Evolutionary conservation across 2,888 invertebrate genomes (phyloP).

Genomic region (Poecilus cupreus): DNA sequence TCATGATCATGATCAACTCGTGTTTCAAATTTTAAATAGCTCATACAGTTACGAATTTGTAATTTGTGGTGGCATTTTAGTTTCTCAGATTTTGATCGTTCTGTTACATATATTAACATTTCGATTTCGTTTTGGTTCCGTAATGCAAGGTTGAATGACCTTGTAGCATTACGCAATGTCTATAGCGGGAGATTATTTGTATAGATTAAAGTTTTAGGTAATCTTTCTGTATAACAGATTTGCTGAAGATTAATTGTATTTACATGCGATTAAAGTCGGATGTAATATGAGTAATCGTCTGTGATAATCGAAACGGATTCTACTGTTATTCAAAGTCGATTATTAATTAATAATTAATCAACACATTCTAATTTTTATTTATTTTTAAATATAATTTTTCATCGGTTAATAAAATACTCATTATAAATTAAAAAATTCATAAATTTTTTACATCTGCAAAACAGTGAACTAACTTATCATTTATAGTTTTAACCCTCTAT

Average conservation of each 20-base stretch:
- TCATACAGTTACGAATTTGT: background rate
- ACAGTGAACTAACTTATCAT: too few species aligned
- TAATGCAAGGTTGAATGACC: slow-evolving; percentile 12
- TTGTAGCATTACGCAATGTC: slow-evolving; percentile 5
- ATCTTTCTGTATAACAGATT: background rate
- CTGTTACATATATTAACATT: slow-evolving; percentile 24
- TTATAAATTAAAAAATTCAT: too few species aligned
- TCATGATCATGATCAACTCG: slow-evolving; percentile 5
- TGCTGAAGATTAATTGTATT: background rate
- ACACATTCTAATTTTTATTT: too few species aligned
- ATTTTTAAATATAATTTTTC: too few species aligned
- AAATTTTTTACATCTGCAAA: too few species aligned
- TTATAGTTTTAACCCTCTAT: too few species aligned
- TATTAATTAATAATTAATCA: slow-evolving; percentile 9
- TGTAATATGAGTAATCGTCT: background rate
- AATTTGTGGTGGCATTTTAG: background rate
- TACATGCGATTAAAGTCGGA: background rate
- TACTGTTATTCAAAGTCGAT: background rate
- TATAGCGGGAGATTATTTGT: background rate
- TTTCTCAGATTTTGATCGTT: background rate
- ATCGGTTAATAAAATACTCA: too few species aligned
- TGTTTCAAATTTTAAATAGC: background rate
- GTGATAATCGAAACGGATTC: background rate
- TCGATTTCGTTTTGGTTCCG: background rate
- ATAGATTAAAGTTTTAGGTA: background rate